Evolutionary conservation across 2,888 invertebrate species (phyloP).

Genomic region (Hipparchia semele): DNA sequence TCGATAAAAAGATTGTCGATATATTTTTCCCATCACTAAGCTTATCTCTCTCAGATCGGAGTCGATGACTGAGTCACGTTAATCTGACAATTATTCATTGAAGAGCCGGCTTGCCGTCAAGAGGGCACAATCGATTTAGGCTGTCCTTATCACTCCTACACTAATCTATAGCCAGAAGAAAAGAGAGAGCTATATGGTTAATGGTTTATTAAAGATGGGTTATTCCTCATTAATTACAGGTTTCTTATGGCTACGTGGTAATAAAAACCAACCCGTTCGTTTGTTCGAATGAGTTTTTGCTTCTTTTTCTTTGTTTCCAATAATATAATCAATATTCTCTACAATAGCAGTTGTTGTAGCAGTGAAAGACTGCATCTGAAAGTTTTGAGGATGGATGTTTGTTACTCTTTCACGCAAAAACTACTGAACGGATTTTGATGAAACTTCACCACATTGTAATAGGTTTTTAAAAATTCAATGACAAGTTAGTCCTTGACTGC

Average conservation of each 20-base stretch:
- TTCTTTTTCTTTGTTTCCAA: too few relatives aligned
- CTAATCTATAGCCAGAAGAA: constrained; percentile 3
- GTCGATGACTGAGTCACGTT: constrained; percentile 74
- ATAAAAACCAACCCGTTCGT: neutral
- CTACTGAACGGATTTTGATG: too few relatives aligned
- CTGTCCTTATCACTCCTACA: constrained; percentile 27
- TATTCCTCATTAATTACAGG: constrained; percentile 26
- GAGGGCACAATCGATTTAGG: constrained; percentile 25
- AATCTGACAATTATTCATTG: constrained; percentile 80
- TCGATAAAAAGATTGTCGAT: constrained; percentile 23
- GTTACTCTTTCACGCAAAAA: too few relatives aligned
- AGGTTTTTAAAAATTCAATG: too few relatives aligned
- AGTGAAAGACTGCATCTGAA: too few relatives aligned
- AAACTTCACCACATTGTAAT: too few relatives aligned
- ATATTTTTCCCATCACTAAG: constrained; percentile 36
- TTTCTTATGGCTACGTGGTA: neutral
- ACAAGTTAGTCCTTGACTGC: too few relatives aligned
- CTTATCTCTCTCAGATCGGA: constrained; percentile 53
- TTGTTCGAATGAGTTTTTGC: neutral
- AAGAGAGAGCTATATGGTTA: constrained; percentile 21
- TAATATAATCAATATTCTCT: too few relatives aligned
- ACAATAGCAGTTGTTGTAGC: too few relatives aligned
- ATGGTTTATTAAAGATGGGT: constrained; percentile 33
- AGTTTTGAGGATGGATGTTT: too few relatives aligned
- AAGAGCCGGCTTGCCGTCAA: constrained; percentile 49